A percentile compares a stretch with the other conserved stretches of the same genome.
Conservation (phyloP, 2,888 invertebrate species). For the Ophioninae sp. region DNA sequence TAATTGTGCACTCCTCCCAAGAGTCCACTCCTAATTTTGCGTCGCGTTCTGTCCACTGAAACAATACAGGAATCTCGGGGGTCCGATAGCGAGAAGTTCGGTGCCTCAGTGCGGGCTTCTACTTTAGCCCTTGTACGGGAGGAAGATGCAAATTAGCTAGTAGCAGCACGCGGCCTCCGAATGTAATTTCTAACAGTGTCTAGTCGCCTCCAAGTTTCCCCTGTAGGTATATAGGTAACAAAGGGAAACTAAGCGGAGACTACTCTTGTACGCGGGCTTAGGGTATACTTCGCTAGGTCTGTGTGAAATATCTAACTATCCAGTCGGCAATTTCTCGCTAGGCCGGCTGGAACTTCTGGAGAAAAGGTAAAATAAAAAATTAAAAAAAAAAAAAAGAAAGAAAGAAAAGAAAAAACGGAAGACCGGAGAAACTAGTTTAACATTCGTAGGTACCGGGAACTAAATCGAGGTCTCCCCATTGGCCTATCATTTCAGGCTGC, state of each 20-base stretch:
- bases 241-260: slow-evolving; percentile 9
- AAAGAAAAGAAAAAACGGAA: not conserved
- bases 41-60: not conserved
- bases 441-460: not conserved
- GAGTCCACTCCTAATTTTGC: not conserved
- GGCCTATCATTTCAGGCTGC: not conserved
- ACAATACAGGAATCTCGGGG: not conserved
- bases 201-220: slow-evolving; percentile 8
- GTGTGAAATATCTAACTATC: slow-evolving; percentile 19
- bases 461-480: not conserved
- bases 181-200: not conserved
- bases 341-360: not conserved
- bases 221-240: not conserved
- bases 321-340: not conserved
- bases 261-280: not conserved
- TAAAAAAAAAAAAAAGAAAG: too few relatives aligned
- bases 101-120: not conserved
- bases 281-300: not conserved
- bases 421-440: slow-evolving; percentile 5
- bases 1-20: too few relatives aligned
- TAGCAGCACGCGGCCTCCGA: not conserved
- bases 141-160: slow-evolving; percentile 16
- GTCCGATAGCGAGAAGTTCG: not conserved
- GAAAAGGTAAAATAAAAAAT: not conserved
- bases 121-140: not conserved